phyloP scores from a whole-genome alignment of 2,888 invertebrate species.

The Bombylius discolor region DNA sequence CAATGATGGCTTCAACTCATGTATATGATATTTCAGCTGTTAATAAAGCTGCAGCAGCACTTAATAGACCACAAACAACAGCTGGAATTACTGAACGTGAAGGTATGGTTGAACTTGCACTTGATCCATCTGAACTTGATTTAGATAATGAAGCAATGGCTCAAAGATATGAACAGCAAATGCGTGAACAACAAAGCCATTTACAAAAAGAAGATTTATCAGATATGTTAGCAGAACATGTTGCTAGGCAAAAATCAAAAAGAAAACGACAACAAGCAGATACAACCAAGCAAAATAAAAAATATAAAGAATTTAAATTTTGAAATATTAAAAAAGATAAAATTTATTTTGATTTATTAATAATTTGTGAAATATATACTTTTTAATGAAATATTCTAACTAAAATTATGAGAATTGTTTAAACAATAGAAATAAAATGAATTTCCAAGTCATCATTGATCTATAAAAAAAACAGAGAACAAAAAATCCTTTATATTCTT shows the following conservation, averaged over 20 bases:
- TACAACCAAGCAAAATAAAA: constrained; percentile 78
- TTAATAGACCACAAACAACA: constrained; percentile 23
- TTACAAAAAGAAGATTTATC: constrained; percentile 88
- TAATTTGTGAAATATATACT: too few relatives aligned
- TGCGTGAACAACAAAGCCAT: constrained; percentile 83
- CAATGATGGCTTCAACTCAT: constrained; percentile 98
- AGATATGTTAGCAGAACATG: constrained; percentile 98
- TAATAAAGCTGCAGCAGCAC: constrained; percentile 42
- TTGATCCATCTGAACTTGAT: constrained; percentile 96
- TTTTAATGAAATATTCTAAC: too few relatives aligned
- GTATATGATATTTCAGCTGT: constrained; percentile 85
- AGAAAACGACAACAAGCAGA: constrained; percentile 83
- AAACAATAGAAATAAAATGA: too few relatives aligned
- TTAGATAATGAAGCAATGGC: constrained; percentile 94
- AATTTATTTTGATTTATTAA: too few relatives aligned
- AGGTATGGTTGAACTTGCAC: constrained; percentile 80
- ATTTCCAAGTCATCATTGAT: too few relatives aligned
- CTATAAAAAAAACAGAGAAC: too few relatives aligned
- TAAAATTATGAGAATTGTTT: too few relatives aligned
- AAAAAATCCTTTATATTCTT: too few relatives aligned
- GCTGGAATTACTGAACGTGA: constrained; percentile 38
- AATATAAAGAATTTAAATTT: constrained; percentile 98
- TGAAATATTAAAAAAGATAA: constrained; percentile 32
- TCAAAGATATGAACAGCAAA: constrained; percentile 87
- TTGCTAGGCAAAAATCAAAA: constrained; percentile 91